Percentiles rank a stretch among this genome's conserved stretches.
phyloP scores from a whole-genome alignment of 1,140 invertebrate species.

The Aphidius gifuensis region DNA sequence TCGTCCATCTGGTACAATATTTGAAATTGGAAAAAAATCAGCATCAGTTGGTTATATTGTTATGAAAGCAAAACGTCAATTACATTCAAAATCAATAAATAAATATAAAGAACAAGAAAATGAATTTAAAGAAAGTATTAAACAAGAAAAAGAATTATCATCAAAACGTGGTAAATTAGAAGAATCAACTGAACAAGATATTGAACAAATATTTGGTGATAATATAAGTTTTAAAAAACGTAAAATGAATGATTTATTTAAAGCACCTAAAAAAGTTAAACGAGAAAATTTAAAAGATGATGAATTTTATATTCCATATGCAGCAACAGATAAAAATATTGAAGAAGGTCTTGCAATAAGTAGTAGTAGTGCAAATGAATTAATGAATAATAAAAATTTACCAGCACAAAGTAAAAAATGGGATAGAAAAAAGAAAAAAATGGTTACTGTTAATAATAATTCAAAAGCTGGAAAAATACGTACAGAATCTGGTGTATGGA shows the following conservation, averaged over 20 bases:
- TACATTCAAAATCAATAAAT: slow-evolving; percentile 62
- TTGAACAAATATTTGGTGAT: slow-evolving; percentile 49
- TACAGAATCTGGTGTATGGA: slow-evolving; percentile 92
- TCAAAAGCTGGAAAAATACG: slow-evolving; percentile 76
- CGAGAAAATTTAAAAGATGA: slow-evolving; percentile 61
- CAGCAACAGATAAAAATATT: slow-evolving; percentile 78
- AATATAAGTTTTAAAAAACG: slow-evolving; percentile 62
- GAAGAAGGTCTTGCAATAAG: slow-evolving; percentile 82
- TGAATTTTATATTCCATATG: slow-evolving; percentile 85
- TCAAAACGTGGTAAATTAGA: slow-evolving; percentile 30
- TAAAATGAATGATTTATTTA: slow-evolving; percentile 60
- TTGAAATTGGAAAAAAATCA: slow-evolving; percentile 83
- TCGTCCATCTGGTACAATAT: slow-evolving; percentile 83
- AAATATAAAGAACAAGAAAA: slow-evolving; percentile 49
- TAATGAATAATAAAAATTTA: slow-evolving; percentile 73
- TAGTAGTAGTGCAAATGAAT: slow-evolving; percentile 74
- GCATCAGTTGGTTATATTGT: slow-evolving; percentile 70
- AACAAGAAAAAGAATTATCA: slow-evolving; percentile 36
- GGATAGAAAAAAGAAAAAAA: slow-evolving; percentile 92
- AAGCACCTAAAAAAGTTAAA: slow-evolving; percentile 54
- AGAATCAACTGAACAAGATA: slow-evolving; percentile 43
- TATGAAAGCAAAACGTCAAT: slow-evolving; percentile 70
- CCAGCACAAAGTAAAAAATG: slow-evolving; percentile 70
- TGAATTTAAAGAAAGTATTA: slow-evolving; percentile 47
- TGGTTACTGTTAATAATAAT: slow-evolving; percentile 70